Evolutionary conservation across 2,888 invertebrate genomes (phyloP), one percentile per base, ranked within the genome.

Genomic region (Spisula subtruncata): DNA sequence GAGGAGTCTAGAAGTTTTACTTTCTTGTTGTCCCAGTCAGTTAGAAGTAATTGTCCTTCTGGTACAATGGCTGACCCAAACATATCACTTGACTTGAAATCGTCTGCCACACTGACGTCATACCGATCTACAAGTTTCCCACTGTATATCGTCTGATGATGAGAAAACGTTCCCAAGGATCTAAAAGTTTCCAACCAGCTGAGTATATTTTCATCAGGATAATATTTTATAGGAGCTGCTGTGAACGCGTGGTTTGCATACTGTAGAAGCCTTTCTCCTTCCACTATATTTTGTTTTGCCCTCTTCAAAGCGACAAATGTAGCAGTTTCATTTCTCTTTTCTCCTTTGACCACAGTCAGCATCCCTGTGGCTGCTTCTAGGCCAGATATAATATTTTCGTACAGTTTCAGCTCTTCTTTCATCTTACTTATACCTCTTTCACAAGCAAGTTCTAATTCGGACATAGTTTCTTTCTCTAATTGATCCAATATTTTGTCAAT

Each of bases 1-100:
- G 85, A 60, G 18, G 46, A 66, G 51, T 91, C 89, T 1, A 91
- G 54, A 29, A 60, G 54, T 51, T 91, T 91, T 29, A 91, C 88
- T 48, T 82, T 88, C 71, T 88, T 82, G 79, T 91, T 89, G 48
- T 91, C 89, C 91, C 91, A 91, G 48, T 91, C 91, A 32, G 89
- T 75, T 14, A 91, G 35, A 56, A 91, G 32, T n/a, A 89, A 35
- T 25, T 80, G 75, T 20, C 91, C 91, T 29, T 86, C 85, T 32
- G 86, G 75, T 20, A 91, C 32, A 35, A 88, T 14, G 29, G 83
- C 86, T 41, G 88, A 84, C 1, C 91, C 91, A 60, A 86, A 91
- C 60, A 91, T 88, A 80, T 91, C 91, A 66, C 89, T 88, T 5
- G 86, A 60, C 54, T 81, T 88, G 6, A 66, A 79, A 51, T 91